These are phyloP conservation scores for Notiomystis cincta DNA, from an alignment of 2,113 vertebrate species.

Conservation along the genomic window DNA sequence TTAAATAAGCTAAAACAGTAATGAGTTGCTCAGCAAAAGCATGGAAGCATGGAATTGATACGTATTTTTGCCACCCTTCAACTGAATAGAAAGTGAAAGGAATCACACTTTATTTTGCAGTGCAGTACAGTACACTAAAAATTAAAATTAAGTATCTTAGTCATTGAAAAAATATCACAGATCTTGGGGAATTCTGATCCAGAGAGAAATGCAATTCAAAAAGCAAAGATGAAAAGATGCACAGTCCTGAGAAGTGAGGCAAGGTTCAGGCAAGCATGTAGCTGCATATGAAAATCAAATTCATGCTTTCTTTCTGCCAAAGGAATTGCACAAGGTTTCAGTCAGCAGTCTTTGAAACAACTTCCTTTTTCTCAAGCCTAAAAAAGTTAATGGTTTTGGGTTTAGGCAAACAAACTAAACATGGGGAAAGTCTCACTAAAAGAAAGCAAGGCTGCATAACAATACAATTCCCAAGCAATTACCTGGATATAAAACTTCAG, in stretches of 20 bases:
- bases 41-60: background rate
- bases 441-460: background rate
- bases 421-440: background rate
- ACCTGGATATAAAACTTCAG: background rate
- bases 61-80: background rate
- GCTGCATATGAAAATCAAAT: conserved; percentile 23
- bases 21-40: background rate
- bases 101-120: background rate
- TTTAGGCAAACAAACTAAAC: background rate
- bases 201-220: background rate
- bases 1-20: conserved; percentile 26
- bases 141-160: background rate
- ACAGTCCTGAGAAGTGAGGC: background rate
- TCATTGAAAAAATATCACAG: background rate
- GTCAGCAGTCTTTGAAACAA: background rate
- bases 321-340: background rate
- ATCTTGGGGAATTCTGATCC: background rate
- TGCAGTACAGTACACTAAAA: background rate
- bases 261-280: conserved; percentile 22
- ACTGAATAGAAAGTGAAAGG: background rate
- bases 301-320: background rate
- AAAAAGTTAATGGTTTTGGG: background rate
- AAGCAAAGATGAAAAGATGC: background rate
- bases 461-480: rapidly evolving
- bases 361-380: background rate